Evolutionary conservation across 2,888 invertebrate genomes (phyloP).

Genomic region (Limnephilus marmoratus): DNA sequence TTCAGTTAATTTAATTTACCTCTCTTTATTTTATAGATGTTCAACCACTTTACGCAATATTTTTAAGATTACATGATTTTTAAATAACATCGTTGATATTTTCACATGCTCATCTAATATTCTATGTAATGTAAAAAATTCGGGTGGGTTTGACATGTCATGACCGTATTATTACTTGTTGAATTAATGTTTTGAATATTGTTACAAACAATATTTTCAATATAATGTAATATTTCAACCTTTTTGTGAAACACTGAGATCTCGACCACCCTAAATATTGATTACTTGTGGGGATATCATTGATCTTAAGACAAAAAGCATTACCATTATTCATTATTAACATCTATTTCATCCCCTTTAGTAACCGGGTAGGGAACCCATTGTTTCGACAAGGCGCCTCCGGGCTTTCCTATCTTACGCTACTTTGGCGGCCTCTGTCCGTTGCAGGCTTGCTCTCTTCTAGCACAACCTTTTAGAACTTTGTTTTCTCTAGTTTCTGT

Average conservation of each 20-base stretch:
- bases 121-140: too few species aligned
- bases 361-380: background rate
- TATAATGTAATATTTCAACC: too few species aligned
- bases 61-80: background rate
- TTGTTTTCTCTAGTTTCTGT: background rate
- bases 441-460: background rate
- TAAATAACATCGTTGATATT: background rate
- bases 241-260: too few species aligned
- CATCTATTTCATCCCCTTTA: background rate
- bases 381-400: background rate
- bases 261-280: too few species aligned
- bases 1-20: background rate
- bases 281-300: background rate
- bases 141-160: too few species aligned
- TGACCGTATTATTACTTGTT: too few species aligned
- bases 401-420: background rate
- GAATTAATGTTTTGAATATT: too few species aligned
- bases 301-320: background rate
- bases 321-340: background rate
- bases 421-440: background rate
- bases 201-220: too few species aligned
- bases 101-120: too few species aligned
- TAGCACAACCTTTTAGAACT: background rate
- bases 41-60: background rate
- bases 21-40: background rate